These are phyloP conservation scores for Aleiodes testaceus DNA, from an alignment of 2,888 invertebrate species.

Conservation along the genomic window DNA sequence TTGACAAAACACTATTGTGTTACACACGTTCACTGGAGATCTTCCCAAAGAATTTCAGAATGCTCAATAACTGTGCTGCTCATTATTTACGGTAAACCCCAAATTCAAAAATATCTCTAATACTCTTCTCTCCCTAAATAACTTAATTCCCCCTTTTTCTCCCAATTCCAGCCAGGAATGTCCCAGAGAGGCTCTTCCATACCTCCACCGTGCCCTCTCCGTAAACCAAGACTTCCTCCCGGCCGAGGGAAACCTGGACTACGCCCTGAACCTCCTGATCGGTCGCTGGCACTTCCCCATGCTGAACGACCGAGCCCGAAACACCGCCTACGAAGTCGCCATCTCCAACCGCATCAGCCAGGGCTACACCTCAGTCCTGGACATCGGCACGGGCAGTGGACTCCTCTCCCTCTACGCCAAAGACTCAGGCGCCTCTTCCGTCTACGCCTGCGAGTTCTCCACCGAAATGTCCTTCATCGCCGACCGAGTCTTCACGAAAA, in stretches of 20 bases:
- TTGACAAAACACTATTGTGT: conserved; percentile 57
- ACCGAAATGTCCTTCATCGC: conserved; percentile 79
- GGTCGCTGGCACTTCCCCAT: conserved; percentile 89
- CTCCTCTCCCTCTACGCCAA: conserved; percentile 81
- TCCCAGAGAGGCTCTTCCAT: conserved; percentile 76
- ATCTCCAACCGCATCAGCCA: conserved; percentile 75
- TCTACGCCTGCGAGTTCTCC: conserved; percentile 82
- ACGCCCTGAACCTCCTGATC: conserved; percentile 80
- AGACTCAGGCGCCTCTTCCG: conserved; percentile 75
- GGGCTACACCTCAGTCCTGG: conserved; percentile 78
- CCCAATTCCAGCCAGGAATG: conserved; percentile 75
- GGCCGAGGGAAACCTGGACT: conserved; percentile 81
- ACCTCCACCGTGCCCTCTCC: conserved; percentile 76
- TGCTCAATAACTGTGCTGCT: conserved; percentile 64
- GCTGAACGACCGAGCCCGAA: conserved; percentile 84
- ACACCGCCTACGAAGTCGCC: conserved; percentile 79
- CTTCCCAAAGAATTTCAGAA: conserved; percentile 59
- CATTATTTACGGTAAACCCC: conserved; percentile 59
- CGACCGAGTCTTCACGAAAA: conserved; percentile 75
- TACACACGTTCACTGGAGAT: conserved; percentile 60
- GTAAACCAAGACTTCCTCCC: conserved; percentile 75
- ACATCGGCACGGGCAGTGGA: conserved; percentile 87
- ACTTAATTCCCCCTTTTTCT: conserved; percentile 71
- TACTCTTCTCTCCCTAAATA: background rate
- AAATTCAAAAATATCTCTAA: background rate